Base-by-base conservation (phyloP, 2,888 invertebrate species). In the Athetis lepigone region DNA sequence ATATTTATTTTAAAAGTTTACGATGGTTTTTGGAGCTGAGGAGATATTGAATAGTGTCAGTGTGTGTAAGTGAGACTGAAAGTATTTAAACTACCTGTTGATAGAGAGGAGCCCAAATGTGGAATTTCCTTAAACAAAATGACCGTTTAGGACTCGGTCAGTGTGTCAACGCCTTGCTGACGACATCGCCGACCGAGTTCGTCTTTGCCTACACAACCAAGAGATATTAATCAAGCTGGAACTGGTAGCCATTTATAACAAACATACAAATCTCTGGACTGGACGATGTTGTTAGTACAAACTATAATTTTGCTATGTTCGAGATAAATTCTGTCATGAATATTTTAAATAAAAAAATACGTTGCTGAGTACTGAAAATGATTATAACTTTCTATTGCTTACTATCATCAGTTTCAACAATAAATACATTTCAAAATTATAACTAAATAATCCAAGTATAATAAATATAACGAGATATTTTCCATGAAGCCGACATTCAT, bases 131-230 rank as follows among this genome's bases (percentile, higher is more conserved):
- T 81, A 64, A 40, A 64, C 54, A 45, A 61, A 62, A 47, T 47
- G 49, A 61, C 63, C 52, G 47, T 63, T 72, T 65, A 52, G 21
- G 59, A 46, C 25, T 57, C 74, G 83, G 82, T 81, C 79, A 81
- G 74, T 82, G 71, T 83, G 82, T 79, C 83, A 23, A 9, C 9
- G 33, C 13, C 13, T 33, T 33, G 56, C 55, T 61, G 64, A 65
- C 70, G 67, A 63, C 61, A 58, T 60, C 59, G 39, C 42, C 49
- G 70, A 57, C 50, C 59, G 50, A 63, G 36, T 42, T 59, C 61
- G 45, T 52, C 45, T 33, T 23, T 33, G 21, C 9, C 37, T 19
- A 46, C 33, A 37, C 45, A 39, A 33, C 40, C 37, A 58, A 18
- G 23, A 51, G 29, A 29, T 40, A 25, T 36, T 60, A 36, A 46